Evolutionary conservation across 2,113 vertebrate species (phyloP), one percentile per base, ranked within the genome.

Genomic region (Ceyx margarethae): DNA sequence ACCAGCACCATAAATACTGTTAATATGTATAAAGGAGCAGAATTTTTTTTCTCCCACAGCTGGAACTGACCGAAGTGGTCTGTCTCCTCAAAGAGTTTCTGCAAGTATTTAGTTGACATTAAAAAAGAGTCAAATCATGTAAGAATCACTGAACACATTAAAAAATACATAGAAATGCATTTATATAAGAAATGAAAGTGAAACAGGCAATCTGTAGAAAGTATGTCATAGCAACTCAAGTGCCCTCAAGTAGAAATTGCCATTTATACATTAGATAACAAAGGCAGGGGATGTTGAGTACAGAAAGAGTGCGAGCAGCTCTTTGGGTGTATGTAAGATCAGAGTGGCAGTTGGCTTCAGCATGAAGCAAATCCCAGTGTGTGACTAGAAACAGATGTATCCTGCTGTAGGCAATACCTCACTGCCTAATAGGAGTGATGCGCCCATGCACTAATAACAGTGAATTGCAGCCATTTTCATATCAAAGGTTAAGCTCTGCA

Each of bases 401-500:
- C 62, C 57, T 7, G 77, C 94, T 93, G 56, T 3, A n/a, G 83
- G 91, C 90, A 87, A 11, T 76, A 58, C 73, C 87, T 80, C 89
- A 5, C n/a, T 2, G 28, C 89, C 87, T 81, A 89, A 76, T 75
- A 90, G 84, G 79, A 89, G 16, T 45, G 71, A 80, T 76, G 75
- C 4, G 6, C 79, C 87, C 75, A 71, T 86, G 94, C 85, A 75
- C 83, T 91, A 95, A 89, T 92, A 92, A 91, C 85, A 90, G 54
- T 84, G 92, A 97, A 91, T 96, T 87, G 93, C 78, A 90, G 29
- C 60, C 89, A 88, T 92, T 96, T 97, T 93, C 84, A 92, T 86
- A 75, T 95, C 95, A 94, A 97, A 94, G 66, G 29, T 90, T 76
- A 82, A 95, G 83, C 91, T 97, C 91, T 85, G 92, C 95, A 95